Evolutionary conservation across 2,888 invertebrate species (phyloP), one percentile per base, ranked within the genome.

Genomic region (Schrankia costaestrigalis): DNA sequence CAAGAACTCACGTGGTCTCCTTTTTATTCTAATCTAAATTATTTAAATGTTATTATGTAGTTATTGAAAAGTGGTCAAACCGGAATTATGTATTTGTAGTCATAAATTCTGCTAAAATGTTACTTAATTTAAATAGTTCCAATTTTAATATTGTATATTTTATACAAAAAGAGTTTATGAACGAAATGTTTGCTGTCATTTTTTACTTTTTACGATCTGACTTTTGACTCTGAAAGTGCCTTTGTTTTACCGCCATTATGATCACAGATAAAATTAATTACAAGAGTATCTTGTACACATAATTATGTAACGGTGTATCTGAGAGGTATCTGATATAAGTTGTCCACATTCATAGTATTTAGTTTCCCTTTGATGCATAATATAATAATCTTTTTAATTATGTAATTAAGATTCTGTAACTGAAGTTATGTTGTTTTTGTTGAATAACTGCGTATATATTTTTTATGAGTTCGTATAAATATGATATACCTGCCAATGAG

Each of bases 181-280:
- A n/a, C 2, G 18, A 14, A 31, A 31, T 19, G 7, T 25, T 31
- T 10, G 32, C 6, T 48, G 58, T 59, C 62, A 71, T 71, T 74
- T 70, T 71, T 77, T 66, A 76, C 61, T 58, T 60, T 72, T 66
- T 70, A 71, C 55, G 69, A 70, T 56, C 66, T 67, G 68, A 71
- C 66, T 69, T 70, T 63, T 68, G 68, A 71, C 70, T 72, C 56
- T 38, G 48, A 60, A 58, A 56, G 58, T 63, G 49, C 59, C 58
- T 62, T 66, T 63, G 63, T 66, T 53, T 50, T 50, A 55, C 61
- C 54, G 55, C 55, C 50, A 53, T 54, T 56, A 58, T 48, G 52
- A 51, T 54, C 51, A 36, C 41, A 52, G 58, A 57, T 64, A 58
- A 56, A 56, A 61, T 60, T 58, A 64, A 67, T 61, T 55, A 55